Conservation (phyloP, 2,113 vertebrate genomes). For the Calonectris borealis region DNA sequence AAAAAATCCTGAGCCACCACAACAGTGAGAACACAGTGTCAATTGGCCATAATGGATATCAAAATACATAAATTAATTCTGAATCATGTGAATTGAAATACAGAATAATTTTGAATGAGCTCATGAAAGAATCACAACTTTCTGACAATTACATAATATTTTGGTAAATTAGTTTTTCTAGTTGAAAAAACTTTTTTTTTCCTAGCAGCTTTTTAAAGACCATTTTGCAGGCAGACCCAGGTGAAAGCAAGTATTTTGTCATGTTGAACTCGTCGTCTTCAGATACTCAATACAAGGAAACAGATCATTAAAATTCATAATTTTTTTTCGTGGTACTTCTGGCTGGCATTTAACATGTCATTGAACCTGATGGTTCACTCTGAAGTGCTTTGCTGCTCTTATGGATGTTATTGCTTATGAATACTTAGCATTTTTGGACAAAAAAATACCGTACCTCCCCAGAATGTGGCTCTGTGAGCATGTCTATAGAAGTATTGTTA, state of each 20-base stretch:
- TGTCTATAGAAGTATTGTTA: not conserved
- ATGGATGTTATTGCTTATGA: not conserved
- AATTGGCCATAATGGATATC: not conserved
- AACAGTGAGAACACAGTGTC: not conserved
- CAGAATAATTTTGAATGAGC: not conserved
- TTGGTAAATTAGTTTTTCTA: not conserved
- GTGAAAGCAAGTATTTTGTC: not conserved
- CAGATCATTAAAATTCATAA: not conserved
- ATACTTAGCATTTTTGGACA: not conserved
- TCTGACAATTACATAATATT: not conserved
- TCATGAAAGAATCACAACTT: not conserved
- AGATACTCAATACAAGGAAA: not conserved
- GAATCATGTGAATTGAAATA: not conserved
- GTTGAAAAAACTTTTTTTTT: not conserved
- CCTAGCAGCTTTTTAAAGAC: not conserved
- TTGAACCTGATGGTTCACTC: not conserved
- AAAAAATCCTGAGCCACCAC: not conserved
- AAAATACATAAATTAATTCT: not conserved
- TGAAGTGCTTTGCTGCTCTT: not conserved
- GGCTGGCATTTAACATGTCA: not conserved
- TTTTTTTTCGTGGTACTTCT: not conserved
- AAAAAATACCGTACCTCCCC: not conserved
- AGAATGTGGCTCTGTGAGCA: not conserved
- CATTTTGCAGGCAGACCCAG: not conserved
- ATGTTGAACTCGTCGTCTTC: not conserved